Conservation (phyloP, 2,888 invertebrate genomes). For the Dryomyza anilis region DNA sequence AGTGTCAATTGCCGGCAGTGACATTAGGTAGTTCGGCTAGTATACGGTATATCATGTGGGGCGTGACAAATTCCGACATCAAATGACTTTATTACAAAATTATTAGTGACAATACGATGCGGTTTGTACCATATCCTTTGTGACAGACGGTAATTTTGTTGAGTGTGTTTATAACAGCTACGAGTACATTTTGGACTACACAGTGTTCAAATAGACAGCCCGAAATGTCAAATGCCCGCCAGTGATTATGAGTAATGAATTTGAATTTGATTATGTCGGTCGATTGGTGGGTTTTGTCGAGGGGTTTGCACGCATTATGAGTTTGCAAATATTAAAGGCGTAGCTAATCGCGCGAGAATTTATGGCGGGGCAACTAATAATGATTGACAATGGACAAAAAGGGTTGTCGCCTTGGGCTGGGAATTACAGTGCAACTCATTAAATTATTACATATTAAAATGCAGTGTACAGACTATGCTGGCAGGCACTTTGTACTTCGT, state of each 20-base stretch:
- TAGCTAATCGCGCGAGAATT: background rate
- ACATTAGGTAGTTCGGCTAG: conserved; percentile 8
- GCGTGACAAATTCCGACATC: conserved; percentile 30
- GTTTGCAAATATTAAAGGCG: background rate
- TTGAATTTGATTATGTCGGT: conserved; percentile 22
- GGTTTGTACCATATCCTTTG: background rate
- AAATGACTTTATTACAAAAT: conserved; percentile 54
- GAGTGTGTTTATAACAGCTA: conserved; percentile 3
- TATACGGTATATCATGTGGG: conserved; percentile 10
- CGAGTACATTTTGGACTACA: background rate
- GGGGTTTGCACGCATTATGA: conserved; percentile 4
- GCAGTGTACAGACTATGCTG: too few species aligned
- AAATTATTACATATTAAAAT: too few species aligned
- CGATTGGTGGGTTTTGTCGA: conserved; percentile 3
- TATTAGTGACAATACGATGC: conserved; percentile 28
- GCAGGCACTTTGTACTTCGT: too few species aligned
- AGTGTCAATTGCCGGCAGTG: conserved; percentile 12
- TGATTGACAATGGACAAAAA: conserved; percentile 18
- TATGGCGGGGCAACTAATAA: background rate
- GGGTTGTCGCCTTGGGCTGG: too few species aligned
- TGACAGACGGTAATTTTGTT: conserved; percentile 19
- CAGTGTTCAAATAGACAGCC: background rate
- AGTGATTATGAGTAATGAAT: conserved; percentile 31
- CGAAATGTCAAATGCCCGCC: conserved; percentile 3
- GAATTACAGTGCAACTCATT: too few species aligned